Evolutionary conservation across 2,113 vertebrate genomes (phyloP).

Genomic region (Cettia cetti): DNA sequence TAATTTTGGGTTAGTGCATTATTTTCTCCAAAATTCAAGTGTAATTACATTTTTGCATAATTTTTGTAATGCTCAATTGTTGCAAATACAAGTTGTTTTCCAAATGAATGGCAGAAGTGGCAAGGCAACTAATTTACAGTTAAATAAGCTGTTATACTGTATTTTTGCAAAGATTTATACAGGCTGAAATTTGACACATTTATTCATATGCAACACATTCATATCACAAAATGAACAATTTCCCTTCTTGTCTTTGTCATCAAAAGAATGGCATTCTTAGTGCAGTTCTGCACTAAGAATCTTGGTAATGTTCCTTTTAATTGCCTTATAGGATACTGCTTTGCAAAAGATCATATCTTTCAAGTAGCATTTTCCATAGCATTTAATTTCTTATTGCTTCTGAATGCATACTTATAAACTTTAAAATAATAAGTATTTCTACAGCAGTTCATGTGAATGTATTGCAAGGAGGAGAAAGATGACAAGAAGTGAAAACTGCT

Average conservation of each 20-base stretch:
- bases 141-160: not conserved
- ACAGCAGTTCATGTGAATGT: not conserved
- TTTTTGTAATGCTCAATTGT: not conserved
- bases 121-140: not conserved
- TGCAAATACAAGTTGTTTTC: not conserved
- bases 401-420: not conserved
- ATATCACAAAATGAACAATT: not conserved
- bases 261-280: not conserved
- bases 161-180: not conserved
- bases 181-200: not conserved
- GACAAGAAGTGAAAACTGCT: not conserved
- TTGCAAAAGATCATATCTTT: not conserved
- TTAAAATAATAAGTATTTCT: not conserved
- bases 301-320: not conserved
- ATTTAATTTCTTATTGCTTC: slow-evolving; percentile 21
- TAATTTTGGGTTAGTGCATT: not conserved
- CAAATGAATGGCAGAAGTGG: not conserved
- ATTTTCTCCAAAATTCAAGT: not conserved
- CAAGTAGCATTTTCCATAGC: not conserved
- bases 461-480: not conserved
- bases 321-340: not conserved
- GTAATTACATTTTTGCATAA: not conserved
- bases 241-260: not conserved
- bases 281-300: not conserved
- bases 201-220: not conserved